phyloP scores from a whole-genome alignment of 1,140 invertebrate species.

The Ectropis grisescens region DNA sequence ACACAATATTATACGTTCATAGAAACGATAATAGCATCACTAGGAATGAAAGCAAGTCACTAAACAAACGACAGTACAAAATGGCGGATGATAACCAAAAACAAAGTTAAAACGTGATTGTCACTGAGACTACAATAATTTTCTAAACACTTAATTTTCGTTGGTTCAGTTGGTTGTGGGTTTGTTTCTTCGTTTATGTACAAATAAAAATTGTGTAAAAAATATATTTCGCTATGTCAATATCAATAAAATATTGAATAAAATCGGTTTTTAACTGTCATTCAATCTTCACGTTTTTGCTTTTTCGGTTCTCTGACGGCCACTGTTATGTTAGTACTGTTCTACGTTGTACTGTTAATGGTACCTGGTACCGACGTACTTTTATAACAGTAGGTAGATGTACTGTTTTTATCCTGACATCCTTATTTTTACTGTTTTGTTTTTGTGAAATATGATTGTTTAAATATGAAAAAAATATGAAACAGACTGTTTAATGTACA shows the following conservation, averaged over 20 bases:
- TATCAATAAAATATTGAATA: conserved; percentile 45
- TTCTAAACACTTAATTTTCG: conserved; percentile 36
- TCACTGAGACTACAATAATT: conserved; percentile 38
- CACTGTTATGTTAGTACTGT: too few species aligned
- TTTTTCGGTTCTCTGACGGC: too few species aligned
- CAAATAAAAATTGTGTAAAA: conserved; percentile 54
- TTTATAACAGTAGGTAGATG: too few species aligned
- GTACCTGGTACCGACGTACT: too few species aligned
- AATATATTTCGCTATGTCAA: conserved; percentile 43
- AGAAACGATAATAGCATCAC: conserved; percentile 52
- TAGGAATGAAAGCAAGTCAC: conserved; percentile 55
- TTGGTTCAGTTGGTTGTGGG: conserved; percentile 7
- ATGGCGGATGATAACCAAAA: conserved; percentile 69
- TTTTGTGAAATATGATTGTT: too few species aligned
- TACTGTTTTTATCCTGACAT: too few species aligned
- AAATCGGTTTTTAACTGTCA: conserved; percentile 59
- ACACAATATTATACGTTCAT: conserved; percentile 37
- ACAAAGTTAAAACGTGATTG: conserved; percentile 64
- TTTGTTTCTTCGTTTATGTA: conserved; percentile 30
- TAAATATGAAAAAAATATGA: too few species aligned
- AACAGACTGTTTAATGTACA: too few species aligned
- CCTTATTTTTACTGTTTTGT: too few species aligned
- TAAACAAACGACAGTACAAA: conserved; percentile 69
- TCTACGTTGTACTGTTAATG: too few species aligned
- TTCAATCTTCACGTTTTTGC: conserved; percentile 58